Conservation (phyloP, 2,888 invertebrate species). For the Lepidocyrtoides sp. region DNA sequence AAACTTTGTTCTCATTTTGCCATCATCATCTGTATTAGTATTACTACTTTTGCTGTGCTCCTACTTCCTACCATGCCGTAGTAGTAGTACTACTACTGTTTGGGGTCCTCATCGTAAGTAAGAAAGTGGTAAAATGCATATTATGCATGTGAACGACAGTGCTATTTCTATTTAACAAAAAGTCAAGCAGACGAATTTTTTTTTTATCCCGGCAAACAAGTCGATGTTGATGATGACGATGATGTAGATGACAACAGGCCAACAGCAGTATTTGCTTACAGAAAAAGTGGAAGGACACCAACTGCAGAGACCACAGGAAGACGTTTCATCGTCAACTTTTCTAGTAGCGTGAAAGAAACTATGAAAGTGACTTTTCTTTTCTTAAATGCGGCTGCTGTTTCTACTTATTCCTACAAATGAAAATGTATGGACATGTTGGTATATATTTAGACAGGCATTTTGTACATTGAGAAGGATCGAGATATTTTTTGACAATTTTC, state of each 20-base stretch:
- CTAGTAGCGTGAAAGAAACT: not conserved
- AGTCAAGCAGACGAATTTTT: not conserved
- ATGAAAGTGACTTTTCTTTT: slow-evolving; percentile 3
- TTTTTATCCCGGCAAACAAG: too few relatives aligned
- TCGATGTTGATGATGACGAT: slow-evolving; percentile 27
- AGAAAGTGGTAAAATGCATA: slow-evolving; percentile 11
- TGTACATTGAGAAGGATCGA: not conserved
- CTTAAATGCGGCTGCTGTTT: not conserved
- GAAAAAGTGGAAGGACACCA: slow-evolving; percentile 11
- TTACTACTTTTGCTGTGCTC: not conserved
- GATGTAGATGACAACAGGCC: slow-evolving; percentile 66
- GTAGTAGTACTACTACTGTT: too few relatives aligned
- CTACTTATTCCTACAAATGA: not conserved
- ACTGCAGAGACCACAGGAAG: slow-evolving; percentile 39
- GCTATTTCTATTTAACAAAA: not conserved
- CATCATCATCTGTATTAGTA: not conserved
- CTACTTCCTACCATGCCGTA: not conserved
- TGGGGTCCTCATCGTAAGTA: too few relatives aligned
- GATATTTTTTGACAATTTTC: not conserved
- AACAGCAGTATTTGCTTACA: slow-evolving; percentile 41
- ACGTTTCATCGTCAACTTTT: slow-evolving; percentile 48
- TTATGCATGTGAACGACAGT: slow-evolving; percentile 30
- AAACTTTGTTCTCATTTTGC: slow-evolving; percentile 10
- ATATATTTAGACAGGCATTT: too few relatives aligned
- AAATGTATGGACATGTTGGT: too few relatives aligned